phyloP scores from a whole-genome alignment of 2,797 vertebrate species.

The Bradypodion ventrale region DNA sequence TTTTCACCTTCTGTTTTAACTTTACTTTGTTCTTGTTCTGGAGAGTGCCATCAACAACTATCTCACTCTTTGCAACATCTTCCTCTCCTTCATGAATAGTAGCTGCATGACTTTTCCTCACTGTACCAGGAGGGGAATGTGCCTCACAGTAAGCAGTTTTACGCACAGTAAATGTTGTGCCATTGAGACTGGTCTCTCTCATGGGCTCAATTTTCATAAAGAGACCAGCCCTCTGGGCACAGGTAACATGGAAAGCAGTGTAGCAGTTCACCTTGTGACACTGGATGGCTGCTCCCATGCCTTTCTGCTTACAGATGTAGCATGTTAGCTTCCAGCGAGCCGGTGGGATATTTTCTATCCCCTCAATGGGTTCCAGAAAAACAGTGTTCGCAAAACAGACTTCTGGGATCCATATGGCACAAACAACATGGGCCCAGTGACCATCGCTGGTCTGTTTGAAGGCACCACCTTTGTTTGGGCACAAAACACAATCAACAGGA shows the following conservation, averaged over 20 bases:
- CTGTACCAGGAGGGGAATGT: conserved; percentile 84
- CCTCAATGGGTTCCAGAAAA: conserved; percentile 96
- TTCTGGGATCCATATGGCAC: conserved; percentile 99
- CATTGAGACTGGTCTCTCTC: conserved; percentile 89
- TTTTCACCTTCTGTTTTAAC: conserved; percentile 90
- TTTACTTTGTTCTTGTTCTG: conserved; percentile 83
- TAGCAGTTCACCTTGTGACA: conserved; percentile 99
- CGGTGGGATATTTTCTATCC: conserved; percentile 92
- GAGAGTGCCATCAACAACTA: conserved; percentile 65
- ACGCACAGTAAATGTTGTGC: conserved; percentile 95
- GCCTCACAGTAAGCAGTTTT: conserved; percentile 95
- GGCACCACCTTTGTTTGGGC: conserved; percentile 95
- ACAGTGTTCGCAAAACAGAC: conserved; percentile 98
- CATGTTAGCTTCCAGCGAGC: conserved; percentile 97
- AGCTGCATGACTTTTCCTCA: conserved; percentile 48
- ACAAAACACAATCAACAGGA: conserved; percentile 95
- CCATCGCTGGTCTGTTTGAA: conserved; percentile 98
- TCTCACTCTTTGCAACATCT: conserved; percentile 78
- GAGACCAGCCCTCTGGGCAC: conserved; percentile 92
- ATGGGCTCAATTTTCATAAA: conserved; percentile 99
- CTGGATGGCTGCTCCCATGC: conserved; percentile 95
- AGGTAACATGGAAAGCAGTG: conserved; percentile 96
- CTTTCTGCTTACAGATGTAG: conserved; percentile 96
- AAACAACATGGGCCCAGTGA: conserved; percentile 97
- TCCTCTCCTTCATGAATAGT: conserved; percentile 64